Base-by-base conservation (phyloP, 2,888 invertebrate species). In the Strigamia transsilvanica region DNA sequence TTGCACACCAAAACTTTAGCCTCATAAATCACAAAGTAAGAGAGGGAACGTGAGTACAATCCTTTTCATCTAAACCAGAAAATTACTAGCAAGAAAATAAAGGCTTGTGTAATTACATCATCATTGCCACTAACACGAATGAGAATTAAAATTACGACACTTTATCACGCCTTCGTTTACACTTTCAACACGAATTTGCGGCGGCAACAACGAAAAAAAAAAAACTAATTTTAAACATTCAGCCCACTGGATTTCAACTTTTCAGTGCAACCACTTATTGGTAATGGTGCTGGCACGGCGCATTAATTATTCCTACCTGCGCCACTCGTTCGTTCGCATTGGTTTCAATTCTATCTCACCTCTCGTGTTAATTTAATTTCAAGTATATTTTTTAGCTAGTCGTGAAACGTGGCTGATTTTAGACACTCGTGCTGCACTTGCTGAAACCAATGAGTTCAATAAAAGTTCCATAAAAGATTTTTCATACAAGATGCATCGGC, bases 71-170 rank as follows among this genome's bases (percentile, higher is more conserved):
- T 66, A 23, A 66, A 66, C 10, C 21, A 12, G 51, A 66, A 18
- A 66, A 66, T 66, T 12, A 46, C 46, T n/a, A n/a, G 46, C 46
- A 46, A 46, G 46, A 66, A 66, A 23, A 66, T 66, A 66, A 66
- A 66, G 61, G 23, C 21, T 66, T 66, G 61, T 66, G 61, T 66
- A 66, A 66, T 66, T 66, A 66, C 61, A 23, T 23, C 61, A 66
- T 66, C 61, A 66, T 66, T 21, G 61, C 61, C 12, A 21, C 23
- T 23, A 23, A 66, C 61, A 66, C 23, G 10, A 21, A 23, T 66
- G 61, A 12, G 18, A 66, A 66, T 66, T 66, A 66, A 66, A 66
- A 66, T 66, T 66, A 21, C 18, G 21, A 66, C 12, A 23, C 61
- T 66, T 23, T 66, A 66, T 66, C 61, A 66, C 61, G 23, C 61